Evolutionary conservation across 2,797 vertebrate genomes (phyloP).

Genomic region (Aselliscus stoliczkanus): DNA sequence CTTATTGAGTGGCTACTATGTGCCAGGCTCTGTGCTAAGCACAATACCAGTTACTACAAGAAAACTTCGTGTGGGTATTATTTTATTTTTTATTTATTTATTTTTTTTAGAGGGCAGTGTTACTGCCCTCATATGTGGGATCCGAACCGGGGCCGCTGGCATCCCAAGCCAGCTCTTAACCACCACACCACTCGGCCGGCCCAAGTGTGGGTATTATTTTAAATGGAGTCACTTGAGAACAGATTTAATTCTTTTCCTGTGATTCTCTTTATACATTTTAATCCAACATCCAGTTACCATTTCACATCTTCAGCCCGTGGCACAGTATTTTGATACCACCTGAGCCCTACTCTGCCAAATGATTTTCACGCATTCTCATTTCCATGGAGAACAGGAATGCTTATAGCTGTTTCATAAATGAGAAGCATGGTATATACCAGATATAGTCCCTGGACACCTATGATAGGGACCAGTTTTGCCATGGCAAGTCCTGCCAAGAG

Average conservation of each 20-base stretch:
- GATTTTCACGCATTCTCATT: not conserved
- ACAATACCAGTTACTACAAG: not conserved
- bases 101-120: too few species aligned
- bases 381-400: not conserved
- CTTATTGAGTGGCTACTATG: not conserved
- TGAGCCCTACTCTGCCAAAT: constrained; percentile 22
- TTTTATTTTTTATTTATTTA: too few species aligned
- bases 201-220: not conserved
- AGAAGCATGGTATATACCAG: not conserved
- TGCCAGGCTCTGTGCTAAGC: not conserved
- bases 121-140: too few species aligned
- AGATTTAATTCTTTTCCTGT: constrained; percentile 7
- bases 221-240: constrained; percentile 2
- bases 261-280: not conserved
- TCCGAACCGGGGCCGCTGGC: too few species aligned
- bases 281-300: constrained; percentile 12
- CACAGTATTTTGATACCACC: not conserved
- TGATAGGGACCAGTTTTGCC: not conserved
- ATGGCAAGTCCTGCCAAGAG: not conserved
- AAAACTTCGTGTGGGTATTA: not conserved
- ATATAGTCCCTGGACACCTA: not conserved
- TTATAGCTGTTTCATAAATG: constrained; percentile 31
- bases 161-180: too few species aligned
- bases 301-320: constrained; percentile 11
- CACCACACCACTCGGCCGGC: too few species aligned